phyloP scores from a whole-genome alignment of 2,797 vertebrate species.

The Anguilla obscura region DNA sequence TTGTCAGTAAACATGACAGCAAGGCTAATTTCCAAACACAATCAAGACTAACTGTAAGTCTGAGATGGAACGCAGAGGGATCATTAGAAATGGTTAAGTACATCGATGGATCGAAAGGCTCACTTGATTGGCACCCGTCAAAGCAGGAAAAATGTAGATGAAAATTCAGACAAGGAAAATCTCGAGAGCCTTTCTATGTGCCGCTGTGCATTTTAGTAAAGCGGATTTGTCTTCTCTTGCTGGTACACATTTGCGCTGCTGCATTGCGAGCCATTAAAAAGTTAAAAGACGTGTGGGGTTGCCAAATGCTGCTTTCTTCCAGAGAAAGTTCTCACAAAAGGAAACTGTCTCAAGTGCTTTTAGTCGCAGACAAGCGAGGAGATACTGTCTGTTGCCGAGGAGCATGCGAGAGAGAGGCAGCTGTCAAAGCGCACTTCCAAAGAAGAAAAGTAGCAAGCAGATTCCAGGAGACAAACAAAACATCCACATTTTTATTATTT shows the following conservation, averaged over 20 bases:
- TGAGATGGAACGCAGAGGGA: neutral
- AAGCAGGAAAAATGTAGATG: neutral
- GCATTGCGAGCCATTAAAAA: neutral
- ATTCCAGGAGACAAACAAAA: neutral
- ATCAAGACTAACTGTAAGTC: neutral
- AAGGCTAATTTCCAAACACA: neutral
- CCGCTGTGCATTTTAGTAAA: neutral
- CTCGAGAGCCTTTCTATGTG: neutral
- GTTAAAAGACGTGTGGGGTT: neutral
- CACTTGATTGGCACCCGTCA: neutral
- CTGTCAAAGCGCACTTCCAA: conserved; percentile 22
- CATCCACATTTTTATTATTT: neutral
- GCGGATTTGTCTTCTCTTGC: neutral
- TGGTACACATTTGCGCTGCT: neutral
- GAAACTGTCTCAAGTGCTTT: conserved; percentile 11
- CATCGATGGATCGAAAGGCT: neutral
- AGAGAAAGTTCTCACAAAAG: conserved; percentile 2
- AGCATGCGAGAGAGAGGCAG: neutral
- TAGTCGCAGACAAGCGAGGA: neutral
- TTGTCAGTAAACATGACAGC: neutral
- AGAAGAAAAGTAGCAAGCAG: neutral
- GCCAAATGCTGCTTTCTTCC: neutral
- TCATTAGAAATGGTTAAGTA: neutral
- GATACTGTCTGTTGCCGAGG: neutral
- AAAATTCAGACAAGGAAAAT: neutral